phyloP scores from a whole-genome alignment of 2,797 vertebrate genomes.

The Clarias platycephalus region DNA sequence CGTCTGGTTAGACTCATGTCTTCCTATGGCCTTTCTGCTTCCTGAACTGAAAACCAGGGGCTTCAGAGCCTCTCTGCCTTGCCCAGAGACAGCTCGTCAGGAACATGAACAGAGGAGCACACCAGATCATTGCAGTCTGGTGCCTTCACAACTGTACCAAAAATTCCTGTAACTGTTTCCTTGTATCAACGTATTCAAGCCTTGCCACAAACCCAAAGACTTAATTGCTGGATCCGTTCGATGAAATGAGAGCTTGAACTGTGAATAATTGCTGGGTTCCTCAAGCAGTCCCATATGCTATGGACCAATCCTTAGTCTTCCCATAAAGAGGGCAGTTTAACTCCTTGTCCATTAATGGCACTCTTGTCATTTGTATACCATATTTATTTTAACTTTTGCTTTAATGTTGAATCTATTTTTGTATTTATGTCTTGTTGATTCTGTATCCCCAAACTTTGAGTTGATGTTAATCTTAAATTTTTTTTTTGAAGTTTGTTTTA shows the following conservation, averaged over 20 bases:
- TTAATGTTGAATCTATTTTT: conserved; percentile 72
- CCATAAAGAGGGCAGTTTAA: conserved; percentile 19
- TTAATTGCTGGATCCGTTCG: conserved; percentile 30
- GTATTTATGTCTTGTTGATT: conserved; percentile 70
- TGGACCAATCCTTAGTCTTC: conserved; percentile 45
- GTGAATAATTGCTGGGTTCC: conserved; percentile 18
- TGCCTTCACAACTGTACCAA: conserved; percentile 41
- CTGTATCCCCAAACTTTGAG: conserved; percentile 60
- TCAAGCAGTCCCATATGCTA: conserved; percentile 11
- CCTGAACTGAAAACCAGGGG: conserved; percentile 30
- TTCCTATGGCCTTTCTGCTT: conserved; percentile 55
- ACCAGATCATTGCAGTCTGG: conserved; percentile 46
- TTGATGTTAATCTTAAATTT: conserved; percentile 48
- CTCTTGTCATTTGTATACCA: conserved; percentile 32
- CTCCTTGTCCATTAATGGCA: conserved; percentile 27
- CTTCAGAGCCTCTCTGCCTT: conserved; percentile 45
- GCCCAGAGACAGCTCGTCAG: conserved; percentile 38
- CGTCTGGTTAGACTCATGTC: conserved; percentile 37
- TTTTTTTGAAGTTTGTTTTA: conserved; percentile 54
- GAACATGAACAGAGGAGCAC: conserved; percentile 37
- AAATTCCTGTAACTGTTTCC: conserved; percentile 42
- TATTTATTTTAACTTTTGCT: conserved; percentile 64
- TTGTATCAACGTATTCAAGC: conserved; percentile 35
- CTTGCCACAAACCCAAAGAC: conserved; percentile 46
- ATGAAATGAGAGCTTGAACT: conserved; percentile 24